Evolutionary conservation across 1,140 invertebrate genomes (phyloP).

Genomic region (Olivierus martensii): DNA sequence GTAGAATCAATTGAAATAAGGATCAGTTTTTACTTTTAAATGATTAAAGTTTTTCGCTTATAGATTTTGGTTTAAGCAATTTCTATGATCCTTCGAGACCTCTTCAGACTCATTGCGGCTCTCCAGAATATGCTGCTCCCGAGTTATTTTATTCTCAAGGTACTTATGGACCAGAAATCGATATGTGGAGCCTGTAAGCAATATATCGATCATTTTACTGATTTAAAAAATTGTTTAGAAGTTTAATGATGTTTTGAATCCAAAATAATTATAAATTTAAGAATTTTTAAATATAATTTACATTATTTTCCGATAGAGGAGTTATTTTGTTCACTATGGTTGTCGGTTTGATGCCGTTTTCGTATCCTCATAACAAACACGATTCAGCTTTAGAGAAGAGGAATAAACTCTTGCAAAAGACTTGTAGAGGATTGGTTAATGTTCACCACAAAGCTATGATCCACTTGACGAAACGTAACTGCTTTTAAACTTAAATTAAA

Average conservation of each 20-base stretch:
- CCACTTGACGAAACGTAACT: no score
- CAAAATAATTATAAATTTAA: no score
- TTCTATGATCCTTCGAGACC: slow-evolving; percentile 38
- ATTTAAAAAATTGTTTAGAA: background rate
- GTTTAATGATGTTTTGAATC: no score
- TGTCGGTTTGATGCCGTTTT: background rate
- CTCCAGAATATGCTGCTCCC: slow-evolving; percentile 57
- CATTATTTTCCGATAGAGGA: no score
- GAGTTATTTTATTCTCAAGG: slow-evolving; percentile 47
- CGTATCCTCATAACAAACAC: background rate
- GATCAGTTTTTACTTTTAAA: no score
- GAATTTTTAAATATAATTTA: no score
- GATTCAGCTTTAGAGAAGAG: background rate
- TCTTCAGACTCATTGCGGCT: slow-evolving; percentile 54
- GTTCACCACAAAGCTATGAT: no score
- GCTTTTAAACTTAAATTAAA: no score
- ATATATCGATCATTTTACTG: no score
- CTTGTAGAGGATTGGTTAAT: background rate
- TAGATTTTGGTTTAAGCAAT: slow-evolving; percentile 60
- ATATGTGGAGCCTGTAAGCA: slow-evolving; percentile 56
- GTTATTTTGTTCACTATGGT: background rate
- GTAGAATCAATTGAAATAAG: no score
- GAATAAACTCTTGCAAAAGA: background rate
- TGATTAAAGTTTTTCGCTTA: no score
- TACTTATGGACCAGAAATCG: slow-evolving; percentile 54